Conservation (phyloP, 2,113 vertebrate genomes). For the Aepyceros melampus region DNA sequence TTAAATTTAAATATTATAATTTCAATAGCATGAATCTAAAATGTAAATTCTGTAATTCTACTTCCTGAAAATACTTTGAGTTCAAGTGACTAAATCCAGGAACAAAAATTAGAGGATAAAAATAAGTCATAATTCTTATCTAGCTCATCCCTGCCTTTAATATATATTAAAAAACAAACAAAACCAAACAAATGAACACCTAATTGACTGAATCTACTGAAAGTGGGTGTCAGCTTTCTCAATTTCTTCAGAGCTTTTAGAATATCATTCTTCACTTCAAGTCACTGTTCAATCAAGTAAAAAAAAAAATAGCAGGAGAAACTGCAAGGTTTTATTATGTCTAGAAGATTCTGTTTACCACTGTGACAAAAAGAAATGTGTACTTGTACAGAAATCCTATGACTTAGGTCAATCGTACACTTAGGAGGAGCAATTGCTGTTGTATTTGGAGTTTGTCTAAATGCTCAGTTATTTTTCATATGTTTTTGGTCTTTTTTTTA, state of each 20-base stretch:
- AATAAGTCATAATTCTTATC: not conserved
- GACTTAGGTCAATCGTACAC: conserved; percentile 28
- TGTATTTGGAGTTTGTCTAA: conserved; percentile 42
- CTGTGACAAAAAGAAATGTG: conserved; percentile 1
- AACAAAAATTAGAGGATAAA: not conserved
- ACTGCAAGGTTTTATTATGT: not conserved
- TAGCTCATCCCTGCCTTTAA: not conserved
- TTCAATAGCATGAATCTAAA: not conserved
- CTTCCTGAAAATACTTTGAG: not conserved
- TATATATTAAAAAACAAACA: not conserved
- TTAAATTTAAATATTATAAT: not conserved
- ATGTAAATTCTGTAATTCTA: not conserved
- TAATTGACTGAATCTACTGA: not conserved
- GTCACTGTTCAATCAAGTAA: not conserved
- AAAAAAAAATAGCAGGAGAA: not conserved
- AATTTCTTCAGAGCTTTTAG: not conserved
- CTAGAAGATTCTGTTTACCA: conserved; percentile 16
- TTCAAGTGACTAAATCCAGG: not conserved
- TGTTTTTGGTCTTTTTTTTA: not conserved
- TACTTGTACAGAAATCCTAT: not conserved
- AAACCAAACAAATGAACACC: not conserved
- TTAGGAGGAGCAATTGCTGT: conserved; percentile 20
- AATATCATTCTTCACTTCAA: not conserved
- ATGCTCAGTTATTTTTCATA: conserved; percentile 42
- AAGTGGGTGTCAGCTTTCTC: not conserved